phyloP scores from a whole-genome alignment of 2,888 invertebrate species.

The Nymphalis c-album region DNA sequence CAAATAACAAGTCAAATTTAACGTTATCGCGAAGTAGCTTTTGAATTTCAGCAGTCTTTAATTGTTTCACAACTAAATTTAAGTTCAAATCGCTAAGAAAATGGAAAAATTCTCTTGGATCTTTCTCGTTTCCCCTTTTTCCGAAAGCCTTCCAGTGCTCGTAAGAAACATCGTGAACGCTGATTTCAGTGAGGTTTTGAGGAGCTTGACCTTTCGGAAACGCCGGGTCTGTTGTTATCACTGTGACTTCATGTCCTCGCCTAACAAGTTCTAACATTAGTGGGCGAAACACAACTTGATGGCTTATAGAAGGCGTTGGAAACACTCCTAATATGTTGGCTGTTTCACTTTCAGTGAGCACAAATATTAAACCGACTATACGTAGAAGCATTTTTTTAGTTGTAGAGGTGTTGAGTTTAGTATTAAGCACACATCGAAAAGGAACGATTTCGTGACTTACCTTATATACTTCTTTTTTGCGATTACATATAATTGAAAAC shows the following conservation, averaged over 20 bases:
- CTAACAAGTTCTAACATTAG: constrained; percentile 54
- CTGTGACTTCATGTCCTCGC: constrained; percentile 61
- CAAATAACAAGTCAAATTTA: constrained; percentile 51
- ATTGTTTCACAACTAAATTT: constrained; percentile 37
- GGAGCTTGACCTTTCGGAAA: constrained; percentile 50
- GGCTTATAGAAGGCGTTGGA: constrained; percentile 60
- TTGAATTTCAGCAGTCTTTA: constrained; percentile 36
- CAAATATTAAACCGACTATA: too few relatives aligned
- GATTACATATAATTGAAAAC: too few relatives aligned
- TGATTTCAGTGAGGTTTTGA: constrained; percentile 55
- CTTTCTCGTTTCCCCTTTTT: not conserved
- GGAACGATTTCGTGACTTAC: too few relatives aligned
- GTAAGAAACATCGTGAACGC: constrained; percentile 56
- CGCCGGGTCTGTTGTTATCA: constrained; percentile 57
- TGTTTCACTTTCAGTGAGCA: constrained; percentile 6
- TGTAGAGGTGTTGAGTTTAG: too few relatives aligned
- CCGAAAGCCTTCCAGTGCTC: constrained; percentile 21
- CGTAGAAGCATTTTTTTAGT: too few relatives aligned
- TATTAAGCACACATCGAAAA: too few relatives aligned
- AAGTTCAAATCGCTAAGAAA: constrained; percentile 24
- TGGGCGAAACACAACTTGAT: constrained; percentile 47
- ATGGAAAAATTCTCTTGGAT: not conserved
- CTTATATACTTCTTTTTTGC: too few relatives aligned
- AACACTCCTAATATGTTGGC: constrained; percentile 56
- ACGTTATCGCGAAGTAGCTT: constrained; percentile 35